Evolutionary conservation across 64 coral and sea anemone species (phyloP).

Genomic region (Pocillopora damicornis): DNA sequence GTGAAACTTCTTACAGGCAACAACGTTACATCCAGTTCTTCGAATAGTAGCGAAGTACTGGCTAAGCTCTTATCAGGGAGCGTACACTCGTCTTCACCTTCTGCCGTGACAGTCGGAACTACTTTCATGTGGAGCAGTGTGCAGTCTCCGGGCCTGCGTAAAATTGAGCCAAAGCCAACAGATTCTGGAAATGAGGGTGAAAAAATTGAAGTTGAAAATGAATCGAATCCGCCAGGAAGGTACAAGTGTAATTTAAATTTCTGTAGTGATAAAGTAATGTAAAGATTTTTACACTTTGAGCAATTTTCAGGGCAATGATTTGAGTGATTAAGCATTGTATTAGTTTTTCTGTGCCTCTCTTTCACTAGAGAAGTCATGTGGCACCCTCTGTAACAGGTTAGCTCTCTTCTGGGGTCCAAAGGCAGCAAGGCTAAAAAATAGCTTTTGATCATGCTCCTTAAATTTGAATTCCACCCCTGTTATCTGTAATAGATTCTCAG

Average conservation of each 20-base stretch:
- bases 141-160: slow-evolving; percentile 62
- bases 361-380: too few relatives aligned
- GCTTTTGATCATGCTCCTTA: too few relatives aligned
- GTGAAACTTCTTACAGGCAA: slow-evolving; percentile 9
- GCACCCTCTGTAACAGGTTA: too few relatives aligned
- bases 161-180: slow-evolving; percentile 84
- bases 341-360: too few relatives aligned
- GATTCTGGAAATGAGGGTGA: slow-evolving; percentile 33
- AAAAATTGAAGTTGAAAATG: slow-evolving; percentile 11
- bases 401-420: too few relatives aligned
- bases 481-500: too few relatives aligned
- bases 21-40: neutral
- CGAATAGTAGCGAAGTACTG: slow-evolving; percentile 48
- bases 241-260: neutral
- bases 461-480: too few relatives aligned
- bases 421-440: too few relatives aligned
- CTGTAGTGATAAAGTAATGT: neutral
- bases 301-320: too few relatives aligned
- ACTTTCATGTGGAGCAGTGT: slow-evolving; percentile 36
- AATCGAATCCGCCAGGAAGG: slow-evolving; percentile 7
- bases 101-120: slow-evolving; percentile 2
- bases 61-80: slow-evolving; percentile 48
- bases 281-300: neutral
- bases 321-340: too few relatives aligned
- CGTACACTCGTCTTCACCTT: neutral